phyloP scores from a whole-genome alignment of 1,140 invertebrate genomes.

The Drosophila lacertosa region DNA sequence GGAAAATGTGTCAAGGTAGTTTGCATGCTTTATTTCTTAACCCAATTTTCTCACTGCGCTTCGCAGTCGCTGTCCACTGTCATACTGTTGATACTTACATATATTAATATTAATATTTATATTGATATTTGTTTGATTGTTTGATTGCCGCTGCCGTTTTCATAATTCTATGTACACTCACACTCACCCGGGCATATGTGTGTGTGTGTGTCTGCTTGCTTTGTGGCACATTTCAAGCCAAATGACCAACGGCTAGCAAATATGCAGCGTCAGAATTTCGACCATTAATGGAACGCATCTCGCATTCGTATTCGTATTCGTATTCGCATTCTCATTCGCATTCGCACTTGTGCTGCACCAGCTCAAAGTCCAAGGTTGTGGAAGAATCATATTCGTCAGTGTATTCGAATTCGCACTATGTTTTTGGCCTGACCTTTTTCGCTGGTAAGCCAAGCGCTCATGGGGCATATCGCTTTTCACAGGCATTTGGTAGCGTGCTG shows the following conservation, averaged over 20 bases:
- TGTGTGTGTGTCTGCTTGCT: neutral
- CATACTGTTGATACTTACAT: constrained; percentile 26
- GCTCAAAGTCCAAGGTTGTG: constrained; percentile 72
- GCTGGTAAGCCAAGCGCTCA: neutral
- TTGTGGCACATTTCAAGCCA: neutral
- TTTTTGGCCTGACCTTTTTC: neutral
- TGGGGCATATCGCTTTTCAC: neutral
- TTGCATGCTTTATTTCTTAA: constrained; percentile 78
- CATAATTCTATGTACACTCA: constrained; percentile 10
- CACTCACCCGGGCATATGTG: neutral
- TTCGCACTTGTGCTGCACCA: constrained; percentile 6
- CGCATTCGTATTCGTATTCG: constrained; percentile 29
- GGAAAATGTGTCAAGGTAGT: constrained; percentile 74
- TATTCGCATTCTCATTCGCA: constrained; percentile 52
- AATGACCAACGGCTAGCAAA: constrained; percentile 1
- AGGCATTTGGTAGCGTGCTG: neutral
- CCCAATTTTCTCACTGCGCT: constrained; percentile 59
- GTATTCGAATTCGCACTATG: neutral
- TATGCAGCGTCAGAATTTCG: constrained; percentile 22
- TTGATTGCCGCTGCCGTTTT: neutral
- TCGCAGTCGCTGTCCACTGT: constrained; percentile 5
- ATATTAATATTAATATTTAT: constrained; percentile 21
- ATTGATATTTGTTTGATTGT: constrained; percentile 6
- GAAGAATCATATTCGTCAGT: constrained; percentile 2
- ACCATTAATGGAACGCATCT: constrained; percentile 65